phyloP scores from a whole-genome alignment of 2,113 vertebrate species.

The Ophiodon elongatus region DNA sequence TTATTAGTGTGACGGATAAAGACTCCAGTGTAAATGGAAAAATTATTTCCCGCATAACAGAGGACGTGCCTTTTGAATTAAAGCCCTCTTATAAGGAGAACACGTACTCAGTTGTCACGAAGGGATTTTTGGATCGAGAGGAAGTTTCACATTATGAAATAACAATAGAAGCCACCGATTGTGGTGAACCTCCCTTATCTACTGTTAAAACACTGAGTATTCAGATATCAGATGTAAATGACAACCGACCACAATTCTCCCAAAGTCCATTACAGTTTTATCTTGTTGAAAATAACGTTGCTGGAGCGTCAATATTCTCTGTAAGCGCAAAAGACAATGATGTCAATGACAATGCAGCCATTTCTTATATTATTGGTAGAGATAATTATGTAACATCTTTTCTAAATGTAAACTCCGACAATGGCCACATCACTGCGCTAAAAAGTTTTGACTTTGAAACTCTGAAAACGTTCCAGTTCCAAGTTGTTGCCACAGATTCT shows the following conservation, averaged over 20 bases:
- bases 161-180: constrained; percentile 75
- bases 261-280: constrained; percentile 67
- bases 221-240: constrained; percentile 79
- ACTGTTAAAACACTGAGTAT: constrained; percentile 67
- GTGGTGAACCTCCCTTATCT: constrained; percentile 72
- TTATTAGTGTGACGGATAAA: constrained; percentile 59
- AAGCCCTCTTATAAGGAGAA: constrained; percentile 79
- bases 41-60: constrained; percentile 74
- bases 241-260: constrained; percentile 74
- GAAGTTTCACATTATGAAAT: constrained; percentile 80
- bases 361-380: constrained; percentile 67
- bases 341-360: constrained; percentile 63
- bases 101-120: constrained; percentile 77
- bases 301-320: constrained; percentile 67
- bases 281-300: constrained; percentile 74
- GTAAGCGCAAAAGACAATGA: constrained; percentile 74
- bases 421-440: constrained; percentile 59
- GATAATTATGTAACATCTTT: constrained; percentile 49
- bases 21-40: constrained; percentile 60
- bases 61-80: constrained; percentile 69
- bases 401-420: constrained; percentile 75
- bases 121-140: constrained; percentile 72
- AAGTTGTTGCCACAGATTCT: constrained; percentile 60
- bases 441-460: constrained; percentile 81
- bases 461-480: constrained; percentile 67